These are phyloP conservation scores for Podargus strigoides DNA, from an alignment of 2,797 vertebrate genomes.

Conservation along the genomic window DNA sequence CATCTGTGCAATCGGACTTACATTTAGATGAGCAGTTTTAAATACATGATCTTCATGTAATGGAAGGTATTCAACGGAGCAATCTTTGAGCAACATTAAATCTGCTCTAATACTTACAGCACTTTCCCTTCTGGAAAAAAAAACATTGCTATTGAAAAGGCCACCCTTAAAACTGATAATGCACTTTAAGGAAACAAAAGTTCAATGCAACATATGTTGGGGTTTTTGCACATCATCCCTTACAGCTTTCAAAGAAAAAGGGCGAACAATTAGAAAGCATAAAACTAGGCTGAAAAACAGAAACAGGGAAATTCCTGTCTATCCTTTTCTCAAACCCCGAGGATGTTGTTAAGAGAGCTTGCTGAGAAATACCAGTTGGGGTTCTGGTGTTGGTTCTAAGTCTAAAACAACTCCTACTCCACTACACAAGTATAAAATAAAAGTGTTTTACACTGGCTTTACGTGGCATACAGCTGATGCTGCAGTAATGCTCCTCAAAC, in stretches of 20 bases:
- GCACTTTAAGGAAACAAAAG: background rate
- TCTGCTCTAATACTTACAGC: background rate
- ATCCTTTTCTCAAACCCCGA: background rate
- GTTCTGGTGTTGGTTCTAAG: background rate
- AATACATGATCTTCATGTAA: background rate
- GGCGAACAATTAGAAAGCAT: background rate
- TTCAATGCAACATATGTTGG: background rate
- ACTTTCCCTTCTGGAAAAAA: background rate
- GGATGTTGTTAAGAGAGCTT: background rate
- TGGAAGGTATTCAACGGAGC: background rate
- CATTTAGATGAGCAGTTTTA: background rate
- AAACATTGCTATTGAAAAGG: background rate
- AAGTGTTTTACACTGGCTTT: background rate
- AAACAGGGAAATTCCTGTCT: background rate
- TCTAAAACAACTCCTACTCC: background rate
- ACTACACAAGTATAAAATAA: background rate
- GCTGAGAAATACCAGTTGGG: background rate
- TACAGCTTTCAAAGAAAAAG: background rate
- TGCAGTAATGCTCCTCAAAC: background rate
- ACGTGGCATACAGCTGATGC: background rate
- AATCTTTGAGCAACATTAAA: background rate
- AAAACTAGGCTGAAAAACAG: background rate
- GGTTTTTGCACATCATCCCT: background rate
- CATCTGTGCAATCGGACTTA: background rate
- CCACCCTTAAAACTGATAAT: background rate